Conservation (phyloP, 2,113 vertebrate species). For the Xyrauchen texanus region DNA sequence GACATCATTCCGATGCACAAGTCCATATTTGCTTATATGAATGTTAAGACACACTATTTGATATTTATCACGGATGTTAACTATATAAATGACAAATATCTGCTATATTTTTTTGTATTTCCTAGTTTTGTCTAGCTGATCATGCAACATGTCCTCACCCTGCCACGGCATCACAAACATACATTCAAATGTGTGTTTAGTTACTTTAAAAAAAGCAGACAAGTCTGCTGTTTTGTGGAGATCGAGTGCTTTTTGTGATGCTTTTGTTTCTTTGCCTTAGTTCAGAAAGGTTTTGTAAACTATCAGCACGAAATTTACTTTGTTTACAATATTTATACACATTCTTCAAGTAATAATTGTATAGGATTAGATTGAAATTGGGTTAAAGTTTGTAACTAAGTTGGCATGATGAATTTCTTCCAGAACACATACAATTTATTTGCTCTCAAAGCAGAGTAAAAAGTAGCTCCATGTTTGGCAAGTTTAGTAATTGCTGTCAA, state of each 20-base stretch:
- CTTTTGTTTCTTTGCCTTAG: not conserved
- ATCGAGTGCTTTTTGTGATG: not conserved
- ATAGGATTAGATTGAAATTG: no score
- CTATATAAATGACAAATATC: not conserved
- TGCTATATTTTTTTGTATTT: no score
- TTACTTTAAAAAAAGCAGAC: no score
- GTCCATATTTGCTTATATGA: not conserved
- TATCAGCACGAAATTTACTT: no score
- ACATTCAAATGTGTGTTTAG: not conserved
- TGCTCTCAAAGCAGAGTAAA: no score
- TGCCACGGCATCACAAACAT: not conserved
- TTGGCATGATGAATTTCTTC: no score
- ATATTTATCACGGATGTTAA: not conserved
- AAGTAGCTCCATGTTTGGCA: no score
- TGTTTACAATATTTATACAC: no score
- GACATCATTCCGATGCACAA: not conserved
- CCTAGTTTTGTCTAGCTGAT: not conserved
- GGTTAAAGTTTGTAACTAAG: no score
- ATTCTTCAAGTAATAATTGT: no score
- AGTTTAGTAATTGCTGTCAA: conserved; percentile 1
- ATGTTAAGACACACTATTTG: not conserved
- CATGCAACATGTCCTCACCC: not conserved
- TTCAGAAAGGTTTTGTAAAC: no score
- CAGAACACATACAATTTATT: no score
- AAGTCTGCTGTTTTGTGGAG: not conserved